Base-by-base conservation (phyloP, 1,140 invertebrate genomes). In the Dendroctonus ponderosae region DNA sequence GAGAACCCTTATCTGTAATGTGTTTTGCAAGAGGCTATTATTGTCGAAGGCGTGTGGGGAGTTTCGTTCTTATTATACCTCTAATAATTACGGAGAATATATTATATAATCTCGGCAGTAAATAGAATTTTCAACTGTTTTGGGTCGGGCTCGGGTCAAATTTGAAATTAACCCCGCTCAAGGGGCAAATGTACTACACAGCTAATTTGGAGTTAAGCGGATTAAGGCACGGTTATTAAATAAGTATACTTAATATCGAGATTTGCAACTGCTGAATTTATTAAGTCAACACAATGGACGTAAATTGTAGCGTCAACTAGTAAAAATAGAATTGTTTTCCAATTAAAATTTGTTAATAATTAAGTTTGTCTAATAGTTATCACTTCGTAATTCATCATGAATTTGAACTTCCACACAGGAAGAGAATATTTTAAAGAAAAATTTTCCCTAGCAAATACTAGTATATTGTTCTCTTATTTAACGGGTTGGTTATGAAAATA, bases 101-200 rank as follows among this genome's bases (percentile, higher is more conserved):
- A 44, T 58, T 26, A 38, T 60, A 8, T 38, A 6, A 74, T 74
- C 48, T 71, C 73, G 9, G 72, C 67, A 44, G 66, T 44, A 58
- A 58, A 58, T 58, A 58, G 56, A 58, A 58, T 58, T 58, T 58
- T 58, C n/a, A 58, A 39, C 39, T 58, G 56, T 58, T 58, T 44
- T 44, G 42, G 53, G 56, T 26, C 56, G 11, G 42, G 56, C 15
- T 44, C 40, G 46, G 56, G 56, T 58, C 56, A 44, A 43, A 58
- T 14, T 58, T 12, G 12, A 58, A 58, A 58, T 58, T 58, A 58
- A 58, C 56, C 56, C 56, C 46, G 12, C 41, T 58, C 56, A 44
- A 58, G 40, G 11, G 56, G 43, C n/a, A 43, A 58, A 12, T 44
- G 7, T 44, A 58, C 40, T 12, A 39, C 43, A 4, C 7, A 37